These are phyloP conservation scores for Triplophysa rosa DNA, from an alignment of 2,113 vertebrate species.

Conservation along the genomic window DNA sequence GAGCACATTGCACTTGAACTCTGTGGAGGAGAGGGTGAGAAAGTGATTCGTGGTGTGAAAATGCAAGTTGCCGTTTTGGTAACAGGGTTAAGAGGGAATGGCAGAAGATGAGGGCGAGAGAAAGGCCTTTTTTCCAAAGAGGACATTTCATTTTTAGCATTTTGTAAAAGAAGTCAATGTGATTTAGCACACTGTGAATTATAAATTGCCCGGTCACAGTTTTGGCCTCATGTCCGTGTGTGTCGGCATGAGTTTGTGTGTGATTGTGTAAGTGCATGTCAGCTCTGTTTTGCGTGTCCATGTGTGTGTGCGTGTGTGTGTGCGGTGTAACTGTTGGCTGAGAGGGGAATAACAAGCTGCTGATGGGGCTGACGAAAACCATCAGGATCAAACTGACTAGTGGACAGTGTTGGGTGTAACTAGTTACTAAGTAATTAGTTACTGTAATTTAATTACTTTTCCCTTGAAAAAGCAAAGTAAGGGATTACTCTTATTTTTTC, in stretches of 20 bases:
- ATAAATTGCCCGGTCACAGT: slow-evolving; percentile 11
- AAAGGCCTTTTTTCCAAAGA: neutral
- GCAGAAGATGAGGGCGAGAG: neutral
- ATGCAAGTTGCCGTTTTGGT: slow-evolving; percentile 23
- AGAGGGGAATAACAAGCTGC: slow-evolving; percentile 40
- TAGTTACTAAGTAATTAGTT: no score
- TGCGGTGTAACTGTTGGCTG: slow-evolving; percentile 41
- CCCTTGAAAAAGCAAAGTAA: no score
- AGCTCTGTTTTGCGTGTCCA: neutral
- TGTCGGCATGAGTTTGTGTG: slow-evolving; percentile 1
- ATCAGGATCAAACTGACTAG: slow-evolving; percentile 43
- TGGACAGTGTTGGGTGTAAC: no score
- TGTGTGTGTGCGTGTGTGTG: slow-evolving; percentile 31
- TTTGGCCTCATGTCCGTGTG: neutral
- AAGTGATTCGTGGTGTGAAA: slow-evolving; percentile 33
- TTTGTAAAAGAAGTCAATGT: slow-evolving; percentile 4
- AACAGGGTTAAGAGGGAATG: slow-evolving; percentile 32
- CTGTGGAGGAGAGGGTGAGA: slow-evolving; percentile 11
- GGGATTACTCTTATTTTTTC: no score
- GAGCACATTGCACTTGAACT: slow-evolving; percentile 12
- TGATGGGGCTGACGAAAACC: slow-evolving; percentile 38
- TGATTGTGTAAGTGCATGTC: neutral
- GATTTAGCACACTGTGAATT: neutral
- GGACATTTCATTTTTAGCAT: neutral
- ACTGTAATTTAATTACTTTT: no score